Evolutionary conservation across 2,113 vertebrate species (phyloP), one percentile per base, ranked within the genome.

Genomic region (Nothocercus nigrocapillus): DNA sequence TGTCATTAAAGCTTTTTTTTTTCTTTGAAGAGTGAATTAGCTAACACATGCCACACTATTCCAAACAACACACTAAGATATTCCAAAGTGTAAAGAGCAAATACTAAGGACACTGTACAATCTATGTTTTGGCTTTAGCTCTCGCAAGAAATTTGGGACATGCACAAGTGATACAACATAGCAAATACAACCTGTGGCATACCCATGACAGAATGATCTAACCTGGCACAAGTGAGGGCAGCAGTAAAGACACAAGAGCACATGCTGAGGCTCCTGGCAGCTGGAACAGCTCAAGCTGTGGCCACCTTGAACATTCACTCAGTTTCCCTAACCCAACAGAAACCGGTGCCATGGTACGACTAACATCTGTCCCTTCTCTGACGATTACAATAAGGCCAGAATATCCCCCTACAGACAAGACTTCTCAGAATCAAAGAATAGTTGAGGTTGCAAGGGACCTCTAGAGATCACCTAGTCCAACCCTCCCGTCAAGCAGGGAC

Each of bases 91-190:
- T 28, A 42, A 93, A 40, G 7, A 44, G 44, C 28, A 74, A 62
- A 58, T 63, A 63, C 8, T 32, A 74, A 44, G 73, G 47, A 83
- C 5, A 12, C 11, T 73, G 30, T 16, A 18, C 54, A 58, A 32
- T 58, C 54, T 32, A 66, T 22, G 24, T 47, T 79, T 59, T 64
- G n/a, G n/a, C 74, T 87, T 75, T 75, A 66, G 53, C n/a, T 64
- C 5, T 6, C 6, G 4, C 47, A 67, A 63, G 15, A 54, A 40
- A 78, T 20, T 2, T 40, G n/a, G 15, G 66, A 63, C 44, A 54
- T 11, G 56, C 9, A 54, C 0, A 0, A 1, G 1, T 5, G 15
- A 0, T 1, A 1, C 4, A 17, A 22, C 16, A 3, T 9, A 78
- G 47, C 20, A 49, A 49, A 40, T 3, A 24, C 25, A 22, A 4